phyloP scores from a whole-genome alignment of 2,888 invertebrate species.

The Microctonus brassicae region DNA sequence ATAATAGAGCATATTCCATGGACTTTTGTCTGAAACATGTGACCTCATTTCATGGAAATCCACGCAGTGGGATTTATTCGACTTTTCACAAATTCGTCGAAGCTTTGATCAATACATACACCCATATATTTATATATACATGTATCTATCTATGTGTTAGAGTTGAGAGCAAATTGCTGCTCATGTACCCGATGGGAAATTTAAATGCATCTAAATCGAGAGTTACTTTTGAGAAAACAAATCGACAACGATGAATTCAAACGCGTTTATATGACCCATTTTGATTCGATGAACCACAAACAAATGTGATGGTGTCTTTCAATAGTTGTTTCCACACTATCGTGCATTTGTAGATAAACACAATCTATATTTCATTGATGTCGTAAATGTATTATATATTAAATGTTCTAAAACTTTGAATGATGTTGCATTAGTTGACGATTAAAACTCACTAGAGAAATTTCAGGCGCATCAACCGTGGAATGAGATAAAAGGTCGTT shows the following conservation, averaged over 20 bases:
- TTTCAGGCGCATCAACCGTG: background rate
- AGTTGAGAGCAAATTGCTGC: constrained; percentile 14
- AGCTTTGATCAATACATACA: constrained; percentile 11
- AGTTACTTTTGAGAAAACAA: constrained; percentile 7
- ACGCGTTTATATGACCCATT: constrained; percentile 18
- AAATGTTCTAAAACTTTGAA: background rate
- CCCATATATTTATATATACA: background rate
- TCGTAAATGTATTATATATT: background rate
- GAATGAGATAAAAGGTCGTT: constrained; percentile 1
- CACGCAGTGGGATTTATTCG: constrained; percentile 4
- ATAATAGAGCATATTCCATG: constrained; percentile 24
- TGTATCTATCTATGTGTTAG: background rate
- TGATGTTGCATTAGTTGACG: background rate
- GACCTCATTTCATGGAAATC: constrained; percentile 36
- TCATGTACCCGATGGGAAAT: constrained; percentile 35
- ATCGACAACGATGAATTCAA: background rate
- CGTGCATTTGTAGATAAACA: background rate
- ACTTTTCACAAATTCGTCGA: constrained; percentile 22
- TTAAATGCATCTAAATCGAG: constrained; percentile 33
- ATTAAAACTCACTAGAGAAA: background rate
- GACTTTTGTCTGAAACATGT: constrained; percentile 27
- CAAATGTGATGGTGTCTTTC: background rate
- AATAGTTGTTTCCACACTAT: background rate
- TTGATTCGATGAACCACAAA: constrained; percentile 11
- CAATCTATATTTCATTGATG: background rate